Base-by-base conservation (phyloP, 2,888 invertebrate genomes). In the Cepaea hortensis region DNA sequence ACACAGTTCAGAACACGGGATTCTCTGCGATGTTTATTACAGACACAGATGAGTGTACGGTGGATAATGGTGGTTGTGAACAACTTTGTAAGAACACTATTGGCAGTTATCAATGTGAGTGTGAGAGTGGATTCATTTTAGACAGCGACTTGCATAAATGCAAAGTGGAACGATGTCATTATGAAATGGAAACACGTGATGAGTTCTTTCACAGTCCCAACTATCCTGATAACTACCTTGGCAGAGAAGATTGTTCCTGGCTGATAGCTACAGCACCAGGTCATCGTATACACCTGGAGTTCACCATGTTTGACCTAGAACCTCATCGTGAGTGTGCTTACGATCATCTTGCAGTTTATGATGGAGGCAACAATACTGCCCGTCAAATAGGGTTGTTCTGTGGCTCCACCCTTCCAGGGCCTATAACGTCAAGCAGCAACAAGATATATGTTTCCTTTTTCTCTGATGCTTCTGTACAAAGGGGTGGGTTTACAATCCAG, bases 81-180 rank as follows among this genome's bases (percentile, higher is more conserved):
- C 99, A 99, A 94, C 98, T 98, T 92, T 99, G 99, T 93, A 96
- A 97, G 91, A 99, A 99, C 95, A 98, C 98, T 0, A 96, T 98
- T 48, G 98, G 98, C 7, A 97, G 97, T 6, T 99, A 98, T 95
- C 96, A 97, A 90, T 99, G 99, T 93, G 96, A 97, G 20, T 99
- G 99, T 92, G 97, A 98, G 95, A 98, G 98, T 93, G 99, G 99
- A 0, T 99, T 97, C 95, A 97, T 97, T 4, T 95, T 99, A 82
- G 98, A 99, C 91, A 97, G 98, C 90, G 99, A 99, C 94, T 97
- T 97, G 48, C 97, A 97, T 90, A 98, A 98, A 94, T 99, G 99
- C 95, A 98, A 98, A 95, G 98, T 99, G 95, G 98, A 99, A 0
- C 98, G 98, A 15, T 99, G 99, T 95, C 98, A 98, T 94, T 97